Conservation (phyloP, 2,113 vertebrate species). For the Trinectes maculatus region DNA sequence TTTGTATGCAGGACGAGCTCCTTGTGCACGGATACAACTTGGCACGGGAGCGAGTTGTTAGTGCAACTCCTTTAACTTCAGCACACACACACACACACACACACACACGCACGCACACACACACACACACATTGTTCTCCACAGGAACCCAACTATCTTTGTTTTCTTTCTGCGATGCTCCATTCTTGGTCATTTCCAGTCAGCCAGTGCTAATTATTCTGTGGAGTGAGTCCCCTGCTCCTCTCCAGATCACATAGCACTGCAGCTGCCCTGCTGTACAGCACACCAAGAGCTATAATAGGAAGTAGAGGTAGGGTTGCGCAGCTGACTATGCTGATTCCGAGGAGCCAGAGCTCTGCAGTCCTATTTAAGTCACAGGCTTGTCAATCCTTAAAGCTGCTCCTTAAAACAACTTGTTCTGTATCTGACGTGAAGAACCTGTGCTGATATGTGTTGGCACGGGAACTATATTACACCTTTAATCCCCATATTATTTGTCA, state of each 20-base stretch:
- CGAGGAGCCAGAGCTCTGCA: constrained; percentile 70
- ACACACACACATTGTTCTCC: neutral
- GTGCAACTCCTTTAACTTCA: constrained; percentile 56
- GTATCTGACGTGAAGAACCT: neutral
- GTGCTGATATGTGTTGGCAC: neutral
- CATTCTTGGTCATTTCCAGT: constrained; percentile 65
- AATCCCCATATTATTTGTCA: neutral
- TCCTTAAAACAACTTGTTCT: constrained; percentile 26
- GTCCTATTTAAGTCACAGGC: constrained; percentile 80
- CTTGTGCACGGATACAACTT: constrained; percentile 55
- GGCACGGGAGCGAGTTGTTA: constrained; percentile 38
- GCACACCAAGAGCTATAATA: constrained; percentile 82
- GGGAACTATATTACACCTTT: neutral
- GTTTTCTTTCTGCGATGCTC: constrained; percentile 37
- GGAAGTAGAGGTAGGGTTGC: constrained; percentile 81
- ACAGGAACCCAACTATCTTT: constrained; percentile 9
- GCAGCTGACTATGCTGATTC: constrained; percentile 85
- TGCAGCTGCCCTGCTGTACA: constrained; percentile 79
- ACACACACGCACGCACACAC: neutral
- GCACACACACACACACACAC: neutral
- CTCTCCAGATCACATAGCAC: constrained; percentile 77
- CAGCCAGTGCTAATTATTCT: constrained; percentile 62
- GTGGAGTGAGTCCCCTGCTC: constrained; percentile 58
- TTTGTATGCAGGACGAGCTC: constrained; percentile 66
- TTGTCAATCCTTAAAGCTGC: constrained; percentile 40